Base-by-base conservation (phyloP, 2,113 vertebrate species). In the Cyanocitta stelleri region DNA sequence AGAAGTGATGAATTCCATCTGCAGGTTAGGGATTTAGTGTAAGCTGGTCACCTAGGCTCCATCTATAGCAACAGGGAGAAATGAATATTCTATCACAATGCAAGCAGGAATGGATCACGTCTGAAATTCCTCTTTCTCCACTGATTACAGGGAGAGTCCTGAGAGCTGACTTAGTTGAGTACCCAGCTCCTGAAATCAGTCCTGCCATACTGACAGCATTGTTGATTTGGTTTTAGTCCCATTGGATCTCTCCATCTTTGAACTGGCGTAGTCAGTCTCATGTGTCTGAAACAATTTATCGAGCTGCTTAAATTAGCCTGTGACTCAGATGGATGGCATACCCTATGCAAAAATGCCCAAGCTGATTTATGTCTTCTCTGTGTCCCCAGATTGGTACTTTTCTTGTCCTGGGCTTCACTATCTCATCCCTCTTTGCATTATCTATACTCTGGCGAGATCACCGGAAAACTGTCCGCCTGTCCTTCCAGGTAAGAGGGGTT, bases 401-500 rank as follows among this genome's bases (percentile, higher is more conserved):
- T 83, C 75, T 98, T 24, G 98, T 98, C 3, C 62, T 99, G 77
- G 63, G 11, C 11, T 97, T 98, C 90, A 98, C 98, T 15, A 33
- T 98, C 44, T 91, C 97, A 7, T 98, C 96, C 35, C 98, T 98
- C 4, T 96, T 97, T 2, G 76, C 98, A 58, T 83, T 99, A 48
- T 98, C 98, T 0, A 87, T 98, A 52, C 93, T 98, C 33, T 99
- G 98, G 98, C 95, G 90, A 59, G 98, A 98, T 90, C 98, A 98
- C 24, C 98, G 98, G 98, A 98, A 97, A 72, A 98, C 98, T 1
- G 98, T 99, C 18, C 97, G 95, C 7, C 97, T 99, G 37, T 99
- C 99, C 0, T 97, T 99, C 89, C 98, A 99, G 98, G 99, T 99
- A 71, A 72, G 96, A 68, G 30, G 35, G 17, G 3, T 10, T 37